Evolutionary conservation across 1,140 invertebrate species (phyloP).

Genomic region (Tetramorium simillimum): DNA sequence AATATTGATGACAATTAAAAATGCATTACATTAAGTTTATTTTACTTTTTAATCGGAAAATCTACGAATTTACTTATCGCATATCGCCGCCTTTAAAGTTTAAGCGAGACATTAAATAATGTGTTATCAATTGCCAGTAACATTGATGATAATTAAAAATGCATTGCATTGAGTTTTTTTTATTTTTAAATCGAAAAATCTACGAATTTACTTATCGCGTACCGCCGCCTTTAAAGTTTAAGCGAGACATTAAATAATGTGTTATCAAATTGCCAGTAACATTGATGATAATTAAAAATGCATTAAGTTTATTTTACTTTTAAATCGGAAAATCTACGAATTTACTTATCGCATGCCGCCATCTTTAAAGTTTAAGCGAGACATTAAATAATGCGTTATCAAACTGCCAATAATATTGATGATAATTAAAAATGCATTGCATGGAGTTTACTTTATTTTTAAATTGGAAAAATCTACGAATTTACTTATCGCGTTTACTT

Average conservation of each 20-base stretch:
- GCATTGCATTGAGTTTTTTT: background rate
- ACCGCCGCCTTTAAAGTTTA: background rate
- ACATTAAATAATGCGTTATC: slow-evolving; percentile 1
- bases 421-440: background rate
- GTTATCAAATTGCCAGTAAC: slow-evolving; percentile 6
- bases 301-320: background rate
- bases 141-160: background rate
- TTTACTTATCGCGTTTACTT: too few species aligned
- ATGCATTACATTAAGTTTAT: background rate
- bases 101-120: background rate
- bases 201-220: background rate
- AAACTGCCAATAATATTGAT: background rate
- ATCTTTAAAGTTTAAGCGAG: background rate
- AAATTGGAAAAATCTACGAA: background rate
- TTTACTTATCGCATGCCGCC: background rate
- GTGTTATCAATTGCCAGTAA: slow-evolving; percentile 1
- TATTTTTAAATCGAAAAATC: background rate
- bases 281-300: background rate
- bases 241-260: background rate
- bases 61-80: background rate
- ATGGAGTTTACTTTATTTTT: background rate
- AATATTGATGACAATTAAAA: background rate
- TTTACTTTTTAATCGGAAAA: background rate
- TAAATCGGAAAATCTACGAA: background rate
- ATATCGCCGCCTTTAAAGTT: background rate